These are phyloP conservation scores for Mugil cephalus DNA, from an alignment of 2,113 vertebrate species.

Conservation along the genomic window DNA sequence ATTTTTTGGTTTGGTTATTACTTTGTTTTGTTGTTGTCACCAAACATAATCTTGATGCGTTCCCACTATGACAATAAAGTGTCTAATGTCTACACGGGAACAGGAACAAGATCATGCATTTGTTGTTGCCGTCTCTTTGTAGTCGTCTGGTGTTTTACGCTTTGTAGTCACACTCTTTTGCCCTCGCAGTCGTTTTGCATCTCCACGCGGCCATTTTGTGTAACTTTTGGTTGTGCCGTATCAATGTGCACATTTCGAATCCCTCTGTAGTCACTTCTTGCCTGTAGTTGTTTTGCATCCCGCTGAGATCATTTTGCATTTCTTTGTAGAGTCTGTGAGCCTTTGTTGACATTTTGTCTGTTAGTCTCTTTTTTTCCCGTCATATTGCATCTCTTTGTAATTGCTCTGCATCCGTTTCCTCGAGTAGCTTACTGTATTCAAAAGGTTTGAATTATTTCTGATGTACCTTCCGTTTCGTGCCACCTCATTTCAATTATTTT, in stretches of 20 bases:
- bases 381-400: background rate
- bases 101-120: background rate
- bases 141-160: background rate
- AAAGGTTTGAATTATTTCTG: no score
- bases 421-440: no score
- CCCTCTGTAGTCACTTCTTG: background rate
- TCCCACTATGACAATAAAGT: no score
- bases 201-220: background rate
- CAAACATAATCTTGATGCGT: no score
- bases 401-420: background rate
- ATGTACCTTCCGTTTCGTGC: no score
- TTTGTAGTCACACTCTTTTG: no score
- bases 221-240: background rate
- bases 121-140: background rate
- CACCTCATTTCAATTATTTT: no score
- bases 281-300: background rate
- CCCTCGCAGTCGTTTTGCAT: background rate
- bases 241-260: fast-evolving
- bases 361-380: background rate
- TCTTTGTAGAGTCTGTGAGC: background rate
- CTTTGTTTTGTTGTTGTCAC: no score
- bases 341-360: background rate
- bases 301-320: background rate
- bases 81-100: no score
- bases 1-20: no score